Base-by-base conservation (phyloP, 2,888 invertebrate species). In the Megalurothrips usitatus region DNA sequence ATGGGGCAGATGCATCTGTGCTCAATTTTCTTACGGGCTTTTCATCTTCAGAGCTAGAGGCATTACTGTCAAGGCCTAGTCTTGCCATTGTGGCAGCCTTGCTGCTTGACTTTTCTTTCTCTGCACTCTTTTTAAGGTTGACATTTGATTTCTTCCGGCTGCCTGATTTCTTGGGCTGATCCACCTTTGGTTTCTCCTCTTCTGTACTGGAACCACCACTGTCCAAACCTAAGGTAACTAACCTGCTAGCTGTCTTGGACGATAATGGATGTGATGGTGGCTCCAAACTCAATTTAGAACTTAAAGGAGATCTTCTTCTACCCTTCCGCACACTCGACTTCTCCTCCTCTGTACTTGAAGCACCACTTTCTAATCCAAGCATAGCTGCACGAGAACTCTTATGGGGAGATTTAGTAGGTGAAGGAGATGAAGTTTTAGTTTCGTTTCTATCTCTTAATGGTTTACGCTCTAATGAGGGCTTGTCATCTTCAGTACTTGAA, bases 141-240 rank as follows among this genome's bases (percentile, higher is more conserved):
- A 26, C 12, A 23, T 75, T 75, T 10, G 68, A 26, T 26, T 75
- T 75, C 26, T 75, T 75, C 12, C 68, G 23, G 26, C 23, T 75
- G 23, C 68, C 12, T 75, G 68, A 75, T 23, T 75, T 75, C 68
- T 75, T 75, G 23, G 68, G 12, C 1, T 75, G 23, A 9, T 75
- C 68, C n/a, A 26, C 23, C 26, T 11, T 26, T 87, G 90, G 89
- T 86, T 87, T 85, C 85, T 92, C 91, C 23, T 91, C 91, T 82
- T 91, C 92, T 9, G 91, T 90, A 83, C 90, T 91, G 9, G 91
- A 91, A 48, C 90, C 88, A 83, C 87, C 68, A 75, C 68, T 75
- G 68, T 75, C 68, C 26, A 75, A 23, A n/a, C 68, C 68, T 75
- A 75, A 23, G 68, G 26, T 75, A 26, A 12, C 68, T 26, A 75